phyloP scores from a whole-genome alignment of 2,797 vertebrate species.

The Odontamblyopus lacepedii region DNA sequence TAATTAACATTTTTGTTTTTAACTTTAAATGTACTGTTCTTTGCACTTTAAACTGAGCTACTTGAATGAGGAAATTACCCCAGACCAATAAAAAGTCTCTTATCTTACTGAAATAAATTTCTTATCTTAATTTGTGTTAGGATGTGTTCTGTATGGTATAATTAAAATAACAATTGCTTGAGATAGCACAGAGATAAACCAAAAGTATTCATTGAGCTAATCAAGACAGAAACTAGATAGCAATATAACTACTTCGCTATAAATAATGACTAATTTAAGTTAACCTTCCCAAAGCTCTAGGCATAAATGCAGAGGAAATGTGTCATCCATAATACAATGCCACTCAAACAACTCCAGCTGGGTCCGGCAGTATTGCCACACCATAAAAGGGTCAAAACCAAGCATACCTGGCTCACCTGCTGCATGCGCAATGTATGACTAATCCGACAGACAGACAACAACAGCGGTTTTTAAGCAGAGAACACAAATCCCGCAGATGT shows the following conservation, averaged over 20 bases:
- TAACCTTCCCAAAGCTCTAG: slow-evolving; percentile 12
- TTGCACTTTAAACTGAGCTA: background rate
- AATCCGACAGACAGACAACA: slow-evolving; percentile 47
- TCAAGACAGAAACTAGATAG: background rate
- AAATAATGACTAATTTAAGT: background rate
- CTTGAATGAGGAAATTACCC: background rate
- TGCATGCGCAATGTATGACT: slow-evolving; percentile 42
- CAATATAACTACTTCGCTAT: background rate
- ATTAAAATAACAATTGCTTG: background rate
- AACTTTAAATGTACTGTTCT: background rate
- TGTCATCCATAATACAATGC: background rate
- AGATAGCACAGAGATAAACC: background rate
- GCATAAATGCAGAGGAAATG: background rate
- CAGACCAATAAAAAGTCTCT: background rate
- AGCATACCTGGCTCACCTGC: slow-evolving; percentile 32
- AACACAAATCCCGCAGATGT: background rate
- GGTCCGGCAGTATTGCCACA: background rate
- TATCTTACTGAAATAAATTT: background rate
- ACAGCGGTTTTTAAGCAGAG: slow-evolving; percentile 18
- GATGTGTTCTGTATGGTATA: background rate
- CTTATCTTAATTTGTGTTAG: slow-evolving; percentile 2
- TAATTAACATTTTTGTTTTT: background rate
- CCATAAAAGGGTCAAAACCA: slow-evolving; percentile 27
- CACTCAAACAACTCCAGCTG: slow-evolving; percentile 7
- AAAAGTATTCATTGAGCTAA: background rate